These are phyloP conservation scores for Mallotus villosus DNA, from an alignment of 2,797 vertebrate species.

Conservation along the genomic window DNA sequence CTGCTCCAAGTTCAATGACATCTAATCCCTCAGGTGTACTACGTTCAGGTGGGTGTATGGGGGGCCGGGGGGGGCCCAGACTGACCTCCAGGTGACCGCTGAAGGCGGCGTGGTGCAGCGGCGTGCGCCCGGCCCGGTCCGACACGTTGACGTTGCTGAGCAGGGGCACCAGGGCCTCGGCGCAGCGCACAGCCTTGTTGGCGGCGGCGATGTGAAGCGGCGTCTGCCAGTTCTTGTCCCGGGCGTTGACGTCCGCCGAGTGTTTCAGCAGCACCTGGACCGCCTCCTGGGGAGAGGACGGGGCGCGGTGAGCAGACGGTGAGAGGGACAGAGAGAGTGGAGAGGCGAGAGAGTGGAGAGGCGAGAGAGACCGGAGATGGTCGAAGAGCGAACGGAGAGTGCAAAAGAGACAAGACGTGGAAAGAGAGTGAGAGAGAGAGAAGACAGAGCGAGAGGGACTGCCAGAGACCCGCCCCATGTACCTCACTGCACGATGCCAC, in stretches of 20 bases:
- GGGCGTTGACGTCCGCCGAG: constrained; percentile 95
- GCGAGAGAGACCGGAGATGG: background rate
- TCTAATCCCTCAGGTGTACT: background rate
- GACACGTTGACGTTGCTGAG: constrained; percentile 97
- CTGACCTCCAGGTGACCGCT: constrained; percentile 93
- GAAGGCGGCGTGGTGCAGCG: constrained; percentile 96
- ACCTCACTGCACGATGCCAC: constrained; percentile 98
- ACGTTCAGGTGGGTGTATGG: no score
- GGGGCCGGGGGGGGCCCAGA: background rate
- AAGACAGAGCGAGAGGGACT: background rate
- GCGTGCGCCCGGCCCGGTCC: constrained; percentile 92
- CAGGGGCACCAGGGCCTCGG: constrained; percentile 92
- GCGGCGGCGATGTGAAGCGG: constrained; percentile 95
- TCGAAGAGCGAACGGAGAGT: background rate
- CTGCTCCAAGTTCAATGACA: background rate
- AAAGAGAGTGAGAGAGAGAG: background rate
- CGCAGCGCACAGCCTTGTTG: constrained; percentile 95
- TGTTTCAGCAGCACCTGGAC: constrained; percentile 97
- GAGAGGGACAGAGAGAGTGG: background rate
- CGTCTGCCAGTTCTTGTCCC: constrained; percentile 99
- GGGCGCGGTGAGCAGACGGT: background rate
- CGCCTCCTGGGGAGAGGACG: constrained; percentile 79
- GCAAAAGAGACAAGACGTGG: no score
- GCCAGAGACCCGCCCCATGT: constrained; percentile 38
- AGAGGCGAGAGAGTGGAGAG: no score